Base-by-base conservation (phyloP, 2,113 vertebrate genomes). In the Epinephelus fuscoguttatus region DNA sequence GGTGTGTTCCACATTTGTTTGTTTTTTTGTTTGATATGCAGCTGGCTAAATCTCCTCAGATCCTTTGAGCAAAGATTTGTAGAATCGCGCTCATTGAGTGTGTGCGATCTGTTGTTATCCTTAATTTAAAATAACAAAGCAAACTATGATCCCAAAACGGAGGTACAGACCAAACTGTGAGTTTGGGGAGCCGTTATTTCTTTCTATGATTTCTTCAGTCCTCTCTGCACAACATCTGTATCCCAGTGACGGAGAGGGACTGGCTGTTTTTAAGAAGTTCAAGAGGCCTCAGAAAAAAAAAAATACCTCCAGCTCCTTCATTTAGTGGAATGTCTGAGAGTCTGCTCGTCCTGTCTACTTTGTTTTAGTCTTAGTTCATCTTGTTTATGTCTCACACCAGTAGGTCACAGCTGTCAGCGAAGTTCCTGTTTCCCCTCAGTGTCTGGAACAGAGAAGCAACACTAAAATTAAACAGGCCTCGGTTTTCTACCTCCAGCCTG, bases 331-430 rank as follows among this genome's bases (percentile, higher is more conserved):
- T 14, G 42, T 75, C 73, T 81, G 66, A 8, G 61, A 84, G 70
- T 68, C 55, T 55, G 61, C 70, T 67, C 19, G 61, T 12, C 23
- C 55, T 17, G 7, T 75, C 62, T n/a, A 0, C 55, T 68, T 71
- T 50, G 64, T 70, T 85, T 86, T 37, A 59, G 67, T 78, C 25
- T 50, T 55, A 37, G 63, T 47, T 80, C 14, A 6, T 67, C 53
- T 53, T 84, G 70, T 79, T 82, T 75, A 42, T 72, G 59, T 88
- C 68, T 80, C 18, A n/a, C 14, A 63, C 64, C 63, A 55, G 70
- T 80, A 33, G 80, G 11, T 73, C 79, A 66, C 64, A 71, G 72
- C 72, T 77, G 88, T 75, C 37, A 15, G 56, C 7, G 0, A 52
- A 57, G 45, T 75, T 76, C 64, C 71, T 64, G 59, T 75, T 86